phyloP scores from a whole-genome alignment of 2,888 invertebrate species.

The Thecocarcelia acutangulata region DNA sequence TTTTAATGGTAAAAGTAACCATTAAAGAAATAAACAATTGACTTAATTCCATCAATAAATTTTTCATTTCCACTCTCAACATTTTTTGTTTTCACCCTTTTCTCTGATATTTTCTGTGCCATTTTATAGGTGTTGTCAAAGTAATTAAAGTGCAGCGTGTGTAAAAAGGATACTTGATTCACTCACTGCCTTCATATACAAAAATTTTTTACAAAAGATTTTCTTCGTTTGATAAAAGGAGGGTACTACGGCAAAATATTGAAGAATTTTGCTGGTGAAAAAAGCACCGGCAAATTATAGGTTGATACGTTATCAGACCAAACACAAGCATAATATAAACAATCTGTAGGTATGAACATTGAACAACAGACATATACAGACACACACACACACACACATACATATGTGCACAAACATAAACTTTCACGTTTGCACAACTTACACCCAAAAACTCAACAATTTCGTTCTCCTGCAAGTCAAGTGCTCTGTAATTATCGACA shows the following conservation, averaged over 20 bases:
- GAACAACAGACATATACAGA: conserved; percentile 9
- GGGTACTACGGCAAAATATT: conserved; percentile 30
- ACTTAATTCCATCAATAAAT: neutral
- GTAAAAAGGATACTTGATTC: conserved; percentile 63
- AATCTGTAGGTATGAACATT: conserved; percentile 39
- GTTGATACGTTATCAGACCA: conserved; percentile 63
- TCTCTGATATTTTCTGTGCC: neutral
- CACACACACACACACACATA: neutral
- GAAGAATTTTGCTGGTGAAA: conserved; percentile 35
- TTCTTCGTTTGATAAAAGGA: conserved; percentile 1
- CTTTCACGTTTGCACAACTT: neutral
- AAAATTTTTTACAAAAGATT: conserved; percentile 49
- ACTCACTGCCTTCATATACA: conserved; percentile 50
- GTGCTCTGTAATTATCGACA: conserved; percentile 72
- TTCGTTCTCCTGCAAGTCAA: conserved; percentile 34
- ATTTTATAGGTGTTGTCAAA: conserved; percentile 63
- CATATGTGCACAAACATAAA: too few species aligned
- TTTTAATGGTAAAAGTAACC: too few species aligned
- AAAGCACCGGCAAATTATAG: conserved; percentile 62
- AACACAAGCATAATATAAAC: conserved; percentile 60
- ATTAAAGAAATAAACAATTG: neutral
- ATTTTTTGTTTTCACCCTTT: conserved; percentile 17
- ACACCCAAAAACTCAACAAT: conserved; percentile 20
- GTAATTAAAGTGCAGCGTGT: conserved; percentile 71
- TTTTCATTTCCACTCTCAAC: neutral